phyloP scores from a whole-genome alignment of 1,140 invertebrate species.

The Pteromalus puparum region DNA sequence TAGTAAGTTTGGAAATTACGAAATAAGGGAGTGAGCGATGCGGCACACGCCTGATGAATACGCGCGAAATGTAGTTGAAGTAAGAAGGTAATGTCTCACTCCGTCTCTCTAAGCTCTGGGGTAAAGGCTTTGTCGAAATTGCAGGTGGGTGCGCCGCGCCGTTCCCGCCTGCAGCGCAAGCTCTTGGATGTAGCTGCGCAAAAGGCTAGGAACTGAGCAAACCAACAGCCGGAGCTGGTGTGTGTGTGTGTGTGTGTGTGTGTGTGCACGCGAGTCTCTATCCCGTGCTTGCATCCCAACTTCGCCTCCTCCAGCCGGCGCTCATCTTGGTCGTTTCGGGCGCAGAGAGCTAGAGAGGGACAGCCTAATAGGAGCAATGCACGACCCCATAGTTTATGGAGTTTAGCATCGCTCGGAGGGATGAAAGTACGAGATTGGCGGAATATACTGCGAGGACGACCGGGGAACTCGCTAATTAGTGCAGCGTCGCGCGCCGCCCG shows the following conservation, averaged over 20 bases:
- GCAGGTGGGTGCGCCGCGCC: conserved; percentile 1
- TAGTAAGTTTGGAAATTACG: conserved; percentile 47
- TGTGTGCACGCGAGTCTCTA: background rate
- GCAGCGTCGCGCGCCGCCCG: background rate
- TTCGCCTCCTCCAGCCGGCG: background rate
- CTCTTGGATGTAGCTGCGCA: background rate
- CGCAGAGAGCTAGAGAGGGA: conserved; percentile 2
- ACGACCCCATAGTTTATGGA: conserved; percentile 42
- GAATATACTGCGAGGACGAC: conserved; percentile 29
- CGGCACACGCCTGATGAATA: conserved; percentile 29
- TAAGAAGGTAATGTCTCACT: conserved; percentile 30
- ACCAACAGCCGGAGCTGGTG: background rate
- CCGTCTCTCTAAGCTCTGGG: conserved; percentile 8
- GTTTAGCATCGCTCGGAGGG: conserved; percentile 39
- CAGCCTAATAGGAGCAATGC: background rate
- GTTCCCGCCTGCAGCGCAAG: background rate
- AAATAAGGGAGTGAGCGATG: conserved; percentile 39
- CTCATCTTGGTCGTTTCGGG: background rate
- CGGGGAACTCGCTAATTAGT: conserved; percentile 47
- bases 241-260: no score
- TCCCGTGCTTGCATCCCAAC: background rate
- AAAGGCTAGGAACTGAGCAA: background rate
- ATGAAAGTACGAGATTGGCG: conserved; percentile 43
- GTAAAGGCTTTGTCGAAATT: conserved; percentile 42
- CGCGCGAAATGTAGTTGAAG: conserved; percentile 29